These are phyloP conservation scores for Lordiphosa fenestrarum DNA, from an alignment of 2,888 invertebrate species.

Conservation along the genomic window DNA sequence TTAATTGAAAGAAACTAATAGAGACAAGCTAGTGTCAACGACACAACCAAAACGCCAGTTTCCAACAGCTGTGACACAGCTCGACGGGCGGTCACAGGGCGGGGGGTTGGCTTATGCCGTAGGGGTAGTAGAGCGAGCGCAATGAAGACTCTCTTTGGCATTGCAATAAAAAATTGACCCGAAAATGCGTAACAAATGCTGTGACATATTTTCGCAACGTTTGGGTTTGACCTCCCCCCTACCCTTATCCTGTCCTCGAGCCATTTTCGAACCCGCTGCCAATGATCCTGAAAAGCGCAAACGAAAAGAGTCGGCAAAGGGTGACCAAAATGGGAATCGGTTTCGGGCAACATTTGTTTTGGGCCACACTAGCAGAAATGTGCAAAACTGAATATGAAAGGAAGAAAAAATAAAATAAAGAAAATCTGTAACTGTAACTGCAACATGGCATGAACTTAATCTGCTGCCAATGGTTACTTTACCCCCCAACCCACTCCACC, in stretches of 20 bases:
- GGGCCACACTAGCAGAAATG: conserved; percentile 59
- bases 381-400: conserved; percentile 61
- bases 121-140: not conserved
- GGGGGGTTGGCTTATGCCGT: conserved; percentile 48
- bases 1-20: conserved; percentile 62
- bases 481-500: not conserved
- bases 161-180: conserved; percentile 72
- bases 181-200: conserved; percentile 74
- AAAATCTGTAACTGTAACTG: conserved; percentile 70
- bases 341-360: conserved; percentile 69
- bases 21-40: conserved; percentile 67
- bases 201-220: conserved; percentile 71
- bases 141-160: conserved; percentile 3
- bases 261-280: conserved; percentile 52
- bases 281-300: conserved; percentile 69
- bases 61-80: conserved; percentile 52
- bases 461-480: conserved; percentile 62
- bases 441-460: conserved; percentile 74
- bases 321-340: conserved; percentile 55
- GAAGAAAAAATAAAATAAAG: conserved; percentile 26
- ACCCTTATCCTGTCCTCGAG: not conserved
- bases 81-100: conserved; percentile 35
- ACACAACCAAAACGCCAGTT: conserved; percentile 43
- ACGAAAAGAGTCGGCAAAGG: conserved; percentile 54
- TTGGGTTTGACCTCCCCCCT: conserved; percentile 15